Conservation (phyloP, 2,113 vertebrate genomes). For the Xyliphius kryptos region DNA sequence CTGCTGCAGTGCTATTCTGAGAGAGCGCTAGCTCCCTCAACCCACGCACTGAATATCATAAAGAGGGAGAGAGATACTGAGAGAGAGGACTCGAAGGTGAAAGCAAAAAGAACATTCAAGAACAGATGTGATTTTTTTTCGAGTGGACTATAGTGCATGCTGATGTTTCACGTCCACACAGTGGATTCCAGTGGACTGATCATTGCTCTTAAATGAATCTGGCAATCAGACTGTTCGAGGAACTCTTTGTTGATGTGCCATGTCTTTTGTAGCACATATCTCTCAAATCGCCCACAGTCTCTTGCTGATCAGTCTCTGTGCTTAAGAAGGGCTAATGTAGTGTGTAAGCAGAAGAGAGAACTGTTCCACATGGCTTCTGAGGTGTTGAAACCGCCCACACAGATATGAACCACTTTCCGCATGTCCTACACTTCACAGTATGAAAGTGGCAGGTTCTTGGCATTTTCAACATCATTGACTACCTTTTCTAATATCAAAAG, state of each 20-base stretch:
- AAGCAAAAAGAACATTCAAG: constrained; percentile 41
- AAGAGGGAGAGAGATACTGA: constrained; percentile 59
- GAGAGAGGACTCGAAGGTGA: constrained; percentile 26
- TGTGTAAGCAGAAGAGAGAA: constrained; percentile 26
- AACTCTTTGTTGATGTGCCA: constrained; percentile 27
- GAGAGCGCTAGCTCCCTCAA: constrained; percentile 73
- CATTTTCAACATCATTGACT: no score
- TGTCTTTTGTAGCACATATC: constrained; percentile 36
- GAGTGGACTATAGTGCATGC: neutral
- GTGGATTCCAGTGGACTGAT: constrained; percentile 12
- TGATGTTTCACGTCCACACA: neutral
- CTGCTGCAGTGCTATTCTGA: constrained; percentile 73
- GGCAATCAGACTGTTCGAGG: constrained; percentile 11
- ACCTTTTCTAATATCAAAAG: no score
- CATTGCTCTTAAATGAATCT: constrained; percentile 11
- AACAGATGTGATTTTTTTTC: constrained; percentile 28
- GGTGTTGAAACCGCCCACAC: constrained; percentile 20
- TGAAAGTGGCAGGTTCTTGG: no score
- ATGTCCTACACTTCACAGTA: no score
- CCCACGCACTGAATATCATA: constrained; percentile 73
- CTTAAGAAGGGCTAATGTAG: constrained; percentile 40
- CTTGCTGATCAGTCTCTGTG: constrained; percentile 28
- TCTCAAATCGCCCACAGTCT: constrained; percentile 41
- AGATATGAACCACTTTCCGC: no score
- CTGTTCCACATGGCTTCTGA: constrained; percentile 32